Percentiles rank a stretch among this genome's conserved stretches.
phyloP scores from a whole-genome alignment of 1,140 invertebrate species.

The Pogonus chalceus region DNA sequence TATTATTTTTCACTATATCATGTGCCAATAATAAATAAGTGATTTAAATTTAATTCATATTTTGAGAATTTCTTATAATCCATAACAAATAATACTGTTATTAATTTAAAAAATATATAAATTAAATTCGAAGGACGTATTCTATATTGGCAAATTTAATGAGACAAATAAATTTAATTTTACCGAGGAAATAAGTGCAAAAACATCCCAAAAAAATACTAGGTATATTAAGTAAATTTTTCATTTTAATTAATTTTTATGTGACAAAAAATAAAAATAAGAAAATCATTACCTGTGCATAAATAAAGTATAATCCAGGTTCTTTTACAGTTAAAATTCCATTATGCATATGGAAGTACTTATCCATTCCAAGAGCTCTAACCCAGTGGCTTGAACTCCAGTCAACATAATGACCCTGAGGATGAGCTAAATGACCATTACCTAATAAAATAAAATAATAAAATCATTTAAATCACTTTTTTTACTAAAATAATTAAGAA shows the following conservation, averaged over 20 bases:
- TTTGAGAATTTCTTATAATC: no score
- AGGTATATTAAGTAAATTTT: constrained; percentile 9
- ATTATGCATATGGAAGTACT: constrained; percentile 32
- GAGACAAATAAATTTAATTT: no score
- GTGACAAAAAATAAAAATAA: constrained; percentile 3
- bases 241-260: constrained; percentile 11
- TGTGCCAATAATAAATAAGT: no score
- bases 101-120: no score
- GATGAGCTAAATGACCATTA: constrained; percentile 41
- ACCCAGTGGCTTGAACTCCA: constrained; percentile 43
- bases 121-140: no score
- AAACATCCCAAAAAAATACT: neutral
- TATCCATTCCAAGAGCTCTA: constrained; percentile 31
- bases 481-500: neutral
- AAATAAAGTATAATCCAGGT: constrained; percentile 52
- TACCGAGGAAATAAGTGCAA: neutral
- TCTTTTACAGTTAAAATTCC: constrained; percentile 46
- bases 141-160: no score
- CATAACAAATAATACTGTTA: no score
- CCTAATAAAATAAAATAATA: constrained; percentile 22
- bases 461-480: no score
- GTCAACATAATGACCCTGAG: constrained; percentile 37
- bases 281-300: constrained; percentile 44
- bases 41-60: no score
- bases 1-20: no score